phyloP scores from a whole-genome alignment of 2,797 vertebrate species.

The Iguana delicatissima region DNA sequence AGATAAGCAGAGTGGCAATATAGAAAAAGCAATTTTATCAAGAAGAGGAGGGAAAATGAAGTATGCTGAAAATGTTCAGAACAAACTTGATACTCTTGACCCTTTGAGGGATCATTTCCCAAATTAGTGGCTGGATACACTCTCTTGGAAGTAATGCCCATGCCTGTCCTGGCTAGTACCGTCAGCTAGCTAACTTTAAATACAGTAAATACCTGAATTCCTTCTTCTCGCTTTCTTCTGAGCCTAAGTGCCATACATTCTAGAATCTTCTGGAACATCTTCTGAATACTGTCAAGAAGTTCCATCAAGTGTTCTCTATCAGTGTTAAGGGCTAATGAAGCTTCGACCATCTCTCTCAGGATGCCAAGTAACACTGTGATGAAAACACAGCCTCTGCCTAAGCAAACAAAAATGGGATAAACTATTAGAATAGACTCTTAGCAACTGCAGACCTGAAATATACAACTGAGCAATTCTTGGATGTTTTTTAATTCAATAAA shows the following conservation, averaged over 20 bases:
- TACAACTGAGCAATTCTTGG: neutral
- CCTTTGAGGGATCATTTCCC: neutral
- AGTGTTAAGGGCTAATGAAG: conserved; percentile 71
- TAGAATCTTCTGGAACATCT: conserved; percentile 91
- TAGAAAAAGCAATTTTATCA: neutral
- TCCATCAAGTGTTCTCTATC: conserved; percentile 66
- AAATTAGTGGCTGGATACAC: neutral
- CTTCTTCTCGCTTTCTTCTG: conserved; percentile 84
- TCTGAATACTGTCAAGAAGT: conserved; percentile 83
- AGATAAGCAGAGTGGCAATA: neutral
- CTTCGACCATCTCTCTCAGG: conserved; percentile 87
- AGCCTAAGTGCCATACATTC: conserved; percentile 84
- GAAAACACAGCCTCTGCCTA: conserved; percentile 86
- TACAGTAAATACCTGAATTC: conserved; percentile 81
- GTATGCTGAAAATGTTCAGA: neutral
- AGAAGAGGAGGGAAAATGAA: neutral
- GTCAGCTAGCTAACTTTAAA: neutral
- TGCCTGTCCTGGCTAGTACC: neutral
- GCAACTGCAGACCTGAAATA: neutral
- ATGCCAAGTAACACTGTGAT: conserved; percentile 83
- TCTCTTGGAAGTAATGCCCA: neutral
- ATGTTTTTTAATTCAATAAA: neutral
- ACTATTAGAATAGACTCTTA: conserved; percentile 9
- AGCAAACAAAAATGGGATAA: conserved; percentile 48
- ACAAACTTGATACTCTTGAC: neutral